These are phyloP conservation scores for Trypoxylus dichotomus DNA, from an alignment of 1,140 invertebrate species.

Conservation along the genomic window DNA sequence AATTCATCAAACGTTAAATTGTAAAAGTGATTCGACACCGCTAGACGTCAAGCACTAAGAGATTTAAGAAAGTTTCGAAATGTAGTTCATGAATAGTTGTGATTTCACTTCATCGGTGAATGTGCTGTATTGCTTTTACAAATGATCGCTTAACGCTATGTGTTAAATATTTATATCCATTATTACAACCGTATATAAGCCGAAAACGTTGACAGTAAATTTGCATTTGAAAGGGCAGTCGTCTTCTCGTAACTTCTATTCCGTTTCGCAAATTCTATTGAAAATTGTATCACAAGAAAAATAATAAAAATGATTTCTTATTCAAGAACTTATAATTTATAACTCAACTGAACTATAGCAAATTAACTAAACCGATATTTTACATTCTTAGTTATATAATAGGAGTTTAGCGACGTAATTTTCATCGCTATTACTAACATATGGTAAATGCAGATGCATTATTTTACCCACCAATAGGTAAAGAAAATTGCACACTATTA, in stretches of 20 bases:
- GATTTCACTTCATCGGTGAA: conserved; percentile 6
- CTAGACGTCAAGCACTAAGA: not conserved
- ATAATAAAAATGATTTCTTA: too few species aligned
- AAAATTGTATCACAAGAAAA: too few species aligned
- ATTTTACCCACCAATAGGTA: too few species aligned
- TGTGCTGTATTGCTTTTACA: conserved; percentile 6
- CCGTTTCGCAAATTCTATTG: not conserved
- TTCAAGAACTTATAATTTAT: too few species aligned
- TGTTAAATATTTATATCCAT: not conserved
- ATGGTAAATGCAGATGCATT: too few species aligned
- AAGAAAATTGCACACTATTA: too few species aligned
- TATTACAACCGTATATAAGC: not conserved
- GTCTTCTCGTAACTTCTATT: not conserved
- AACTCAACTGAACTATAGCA: too few species aligned
- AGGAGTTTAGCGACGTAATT: too few species aligned
- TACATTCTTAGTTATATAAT: too few species aligned
- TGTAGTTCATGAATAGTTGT: conserved; percentile 7
- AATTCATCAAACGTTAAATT: not conserved
- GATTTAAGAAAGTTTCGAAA: conserved; percentile 7
- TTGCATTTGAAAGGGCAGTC: not conserved
- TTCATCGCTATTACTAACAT: too few species aligned
- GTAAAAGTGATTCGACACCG: not conserved
- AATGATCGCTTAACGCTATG: not conserved
- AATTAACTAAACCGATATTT: too few species aligned
- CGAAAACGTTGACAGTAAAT: not conserved